Percentiles rank a stretch among this genome's conserved stretches.
These are phyloP conservation scores for Anguilla anguilla DNA, from an alignment of 2,797 vertebrate genomes.

Conservation along the genomic window DNA sequence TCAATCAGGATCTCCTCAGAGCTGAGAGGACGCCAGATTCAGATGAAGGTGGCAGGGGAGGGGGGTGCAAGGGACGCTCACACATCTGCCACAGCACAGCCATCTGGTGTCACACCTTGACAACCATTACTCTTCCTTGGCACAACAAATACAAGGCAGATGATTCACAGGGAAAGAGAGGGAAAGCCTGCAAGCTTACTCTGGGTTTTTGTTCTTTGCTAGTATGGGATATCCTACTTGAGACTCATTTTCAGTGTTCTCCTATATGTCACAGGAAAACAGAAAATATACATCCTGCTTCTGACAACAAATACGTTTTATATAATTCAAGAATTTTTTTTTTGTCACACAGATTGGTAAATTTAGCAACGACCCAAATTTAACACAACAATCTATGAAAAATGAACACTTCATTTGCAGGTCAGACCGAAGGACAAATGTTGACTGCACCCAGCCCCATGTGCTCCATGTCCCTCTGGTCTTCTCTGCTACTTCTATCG, in stretches of 20 bases:
- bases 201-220: conserved; percentile 19
- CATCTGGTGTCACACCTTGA: conserved; percentile 33
- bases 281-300: background rate
- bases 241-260: background rate
- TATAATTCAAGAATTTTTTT: background rate
- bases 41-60: conserved; percentile 28
- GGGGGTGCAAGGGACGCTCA: conserved; percentile 1
- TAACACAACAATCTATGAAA: background rate
- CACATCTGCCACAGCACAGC: conserved; percentile 17
- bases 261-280: background rate
- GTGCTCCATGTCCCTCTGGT: background rate
- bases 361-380: background rate
- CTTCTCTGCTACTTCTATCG: background rate
- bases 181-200: background rate
- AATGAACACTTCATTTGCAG: background rate
- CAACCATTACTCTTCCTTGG: conserved; percentile 10
- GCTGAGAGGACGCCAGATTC: background rate
- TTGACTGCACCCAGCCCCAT: background rate
- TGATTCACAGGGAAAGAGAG: conserved; percentile 13
- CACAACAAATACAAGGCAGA: conserved; percentile 27
- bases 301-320: background rate
- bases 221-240: background rate
- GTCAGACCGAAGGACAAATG: background rate
- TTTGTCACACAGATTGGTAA: background rate
- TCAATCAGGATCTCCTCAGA: conserved; percentile 65